A percentile compares a stretch with the other conserved stretches of the same genome.
These are phyloP conservation scores for Syngnathus scovelli DNA, from an alignment of 2,113 vertebrate species.

Conservation along the genomic window DNA sequence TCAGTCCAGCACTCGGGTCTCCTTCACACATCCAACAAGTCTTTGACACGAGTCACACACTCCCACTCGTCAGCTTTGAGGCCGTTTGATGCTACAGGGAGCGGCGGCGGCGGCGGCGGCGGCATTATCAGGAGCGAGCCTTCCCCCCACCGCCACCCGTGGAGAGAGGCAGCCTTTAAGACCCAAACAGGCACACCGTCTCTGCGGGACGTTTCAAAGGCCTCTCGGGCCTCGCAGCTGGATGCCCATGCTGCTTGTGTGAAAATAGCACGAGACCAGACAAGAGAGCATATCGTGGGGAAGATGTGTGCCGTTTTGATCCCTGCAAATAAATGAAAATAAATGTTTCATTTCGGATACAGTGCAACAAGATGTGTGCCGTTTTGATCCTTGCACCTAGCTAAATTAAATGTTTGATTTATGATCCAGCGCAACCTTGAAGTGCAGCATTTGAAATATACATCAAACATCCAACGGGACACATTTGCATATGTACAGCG, in stretches of 20 bases:
- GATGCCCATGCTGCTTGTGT: conserved; percentile 5
- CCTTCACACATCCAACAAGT: conserved; percentile 25
- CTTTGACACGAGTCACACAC: conserved; percentile 29
- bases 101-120: conserved; percentile 26
- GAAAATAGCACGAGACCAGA: background rate
- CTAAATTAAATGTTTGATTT: background rate
- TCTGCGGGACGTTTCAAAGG: conserved; percentile 39
- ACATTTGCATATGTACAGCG: background rate
- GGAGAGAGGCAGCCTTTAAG: conserved; percentile 23
- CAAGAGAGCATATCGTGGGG: background rate
- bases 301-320: background rate
- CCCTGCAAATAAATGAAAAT: background rate
- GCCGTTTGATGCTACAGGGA: conserved; percentile 35
- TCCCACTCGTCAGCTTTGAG: conserved; percentile 19
- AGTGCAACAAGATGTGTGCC: no score
- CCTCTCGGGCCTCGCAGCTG: conserved; percentile 36
- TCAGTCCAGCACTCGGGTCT: background rate
- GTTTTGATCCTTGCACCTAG: background rate
- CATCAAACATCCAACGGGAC: background rate
- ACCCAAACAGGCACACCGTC: conserved; percentile 33
- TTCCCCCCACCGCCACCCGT: background rate
- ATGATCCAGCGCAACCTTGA: background rate
- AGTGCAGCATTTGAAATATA: no score
- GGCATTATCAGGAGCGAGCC: conserved; percentile 29
- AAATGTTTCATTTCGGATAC: background rate